Base-by-base conservation (phyloP, 2,797 vertebrate species). In the Poeciliopsis gracilis region DNA sequence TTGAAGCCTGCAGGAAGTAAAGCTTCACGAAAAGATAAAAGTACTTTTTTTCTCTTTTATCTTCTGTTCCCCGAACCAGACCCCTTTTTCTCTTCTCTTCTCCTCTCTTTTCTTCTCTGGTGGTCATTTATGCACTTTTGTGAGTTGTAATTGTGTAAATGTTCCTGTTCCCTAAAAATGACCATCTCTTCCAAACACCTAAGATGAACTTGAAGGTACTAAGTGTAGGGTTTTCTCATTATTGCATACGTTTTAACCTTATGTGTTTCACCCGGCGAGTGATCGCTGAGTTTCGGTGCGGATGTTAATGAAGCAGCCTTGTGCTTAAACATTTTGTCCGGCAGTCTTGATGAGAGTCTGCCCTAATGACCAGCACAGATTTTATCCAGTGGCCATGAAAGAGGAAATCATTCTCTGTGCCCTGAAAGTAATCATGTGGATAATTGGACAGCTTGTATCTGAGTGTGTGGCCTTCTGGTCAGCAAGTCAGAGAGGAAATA, bases 121-220 rank as follows among this genome's bases (percentile, higher is more conserved):
- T 92, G 92, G 92, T 92, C 91, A 90, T 94, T 89, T 82, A 92
- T 90, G 94, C 94, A 95, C 94, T 94, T 95, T 94, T 91, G 89
- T 91, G 89, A 94, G 87, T 90, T 90, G 49, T 93, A 87, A 88
- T 89, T 92, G 91, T 93, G 91, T 93, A 91, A 91, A 90, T 91
- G 84, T 88, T 90, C 79, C 79, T 66, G 77, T 92, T 89, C 89
- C 84, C 63, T 79, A 80, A 15, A 87, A 91, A 87, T 88, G 88
- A 86, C 89, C 90, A 83, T 87, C 84, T 66, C 16, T 77, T 85
- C 76, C 76, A 88, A 76, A 91, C 72, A 80, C 76, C 78, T 81
- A 76, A 85, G 81, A 86, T 82, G 73, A 88, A 84, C 83, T 83
- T 87, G 36, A 89, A 84, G 93, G 90, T 92, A 90, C 85, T 93